Base-by-base conservation (phyloP, 30 jellyfish, hydroid and myxozoan genomes). In the Aurelia coerulea region DNA sequence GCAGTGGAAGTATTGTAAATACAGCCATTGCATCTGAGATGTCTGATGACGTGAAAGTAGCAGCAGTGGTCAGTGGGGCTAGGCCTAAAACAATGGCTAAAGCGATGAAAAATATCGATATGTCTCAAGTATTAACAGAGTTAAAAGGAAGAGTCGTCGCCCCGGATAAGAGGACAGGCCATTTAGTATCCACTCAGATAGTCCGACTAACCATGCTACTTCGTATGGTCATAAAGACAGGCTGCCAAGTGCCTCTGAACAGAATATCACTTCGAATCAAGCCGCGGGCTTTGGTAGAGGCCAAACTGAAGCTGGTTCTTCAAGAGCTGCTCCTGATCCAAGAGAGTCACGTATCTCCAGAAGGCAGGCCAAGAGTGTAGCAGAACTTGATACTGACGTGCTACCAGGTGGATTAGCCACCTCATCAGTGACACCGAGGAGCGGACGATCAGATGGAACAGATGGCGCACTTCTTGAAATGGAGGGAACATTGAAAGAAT, bases 401-500 rank as follows among this genome's bases (percentile, higher is more conserved):
- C 51, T 76, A 3, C 76, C 58, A 37, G 17, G 11, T 41, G 58
- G 80, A 3, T n/a, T 79, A 71, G 80, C 75, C 11, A 17, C 62
- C 14, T 67, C 84, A 50, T 18, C 64, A 19, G 82, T 84, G 42
- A 84, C 93, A 19, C 93, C 93, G 31, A 62, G 93, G 69, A 67
- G 78, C 53, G 95, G 80, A 6, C 88, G 85, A 49, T 56, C 68
- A 49, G 50, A 35, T n/a, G 54, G 19, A 31, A 67, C 72, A 0
- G 62, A 16, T 5, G 84, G 35, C 2, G 86, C 95, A 1, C 74
- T 56, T 3, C 80, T 76, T 4, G 95, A 86, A 68, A 86, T 86
- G 95, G 95, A 86, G 50, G 95, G 95, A 63, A 86, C 95, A 17
- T 39, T 86, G 59, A 86, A 78, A 62, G 95, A 76, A 62, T 76